Evolutionary conservation across 2,888 invertebrate genomes (phyloP).

Genomic region (Aelia acuminata): DNA sequence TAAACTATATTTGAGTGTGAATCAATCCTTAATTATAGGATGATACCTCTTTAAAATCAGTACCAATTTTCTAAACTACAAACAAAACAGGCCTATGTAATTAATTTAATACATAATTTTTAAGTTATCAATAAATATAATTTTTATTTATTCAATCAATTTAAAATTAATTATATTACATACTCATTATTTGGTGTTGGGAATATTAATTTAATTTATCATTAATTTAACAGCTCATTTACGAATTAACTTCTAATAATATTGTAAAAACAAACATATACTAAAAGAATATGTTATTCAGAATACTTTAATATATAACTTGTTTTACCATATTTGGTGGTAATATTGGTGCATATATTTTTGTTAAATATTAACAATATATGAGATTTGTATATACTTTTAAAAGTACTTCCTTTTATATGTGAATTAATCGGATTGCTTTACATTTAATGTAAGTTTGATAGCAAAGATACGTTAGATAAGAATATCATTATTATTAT

Average conservation of each 20-base stretch:
- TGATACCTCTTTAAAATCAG: background rate
- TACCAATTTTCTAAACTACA: background rate
- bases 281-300: background rate
- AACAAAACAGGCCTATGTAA: background rate
- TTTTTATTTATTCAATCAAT: background rate
- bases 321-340: background rate
- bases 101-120: background rate
- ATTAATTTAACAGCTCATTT: background rate
- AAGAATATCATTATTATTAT: no score
- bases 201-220: background rate
- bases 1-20: constrained; percentile 1
- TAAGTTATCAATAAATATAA: background rate
- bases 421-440: no score
- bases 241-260: background rate
- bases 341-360: background rate
- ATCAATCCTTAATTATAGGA: background rate
- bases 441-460: no score
- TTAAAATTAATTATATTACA: background rate
- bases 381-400: background rate
- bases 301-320: background rate
- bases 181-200: background rate
- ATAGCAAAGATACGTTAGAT: no score
- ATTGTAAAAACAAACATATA: background rate
- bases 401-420: no score
- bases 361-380: background rate